These are phyloP conservation scores for Bursaphelenchus okinawaensis DNA, from an alignment of 2,888 invertebrate species.

Conservation along the genomic window DNA sequence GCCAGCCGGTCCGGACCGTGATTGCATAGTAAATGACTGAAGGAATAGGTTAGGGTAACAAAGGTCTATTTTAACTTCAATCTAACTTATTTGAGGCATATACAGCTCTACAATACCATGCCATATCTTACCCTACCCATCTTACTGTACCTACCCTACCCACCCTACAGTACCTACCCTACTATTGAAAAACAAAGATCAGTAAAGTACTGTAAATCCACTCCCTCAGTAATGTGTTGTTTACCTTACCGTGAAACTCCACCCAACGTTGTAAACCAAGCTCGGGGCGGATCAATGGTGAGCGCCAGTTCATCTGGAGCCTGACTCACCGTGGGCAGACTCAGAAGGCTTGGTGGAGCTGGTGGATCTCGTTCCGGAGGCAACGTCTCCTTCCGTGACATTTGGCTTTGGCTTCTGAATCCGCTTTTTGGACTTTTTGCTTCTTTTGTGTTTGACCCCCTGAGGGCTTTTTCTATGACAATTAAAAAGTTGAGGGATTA, in stretches of 20 bases:
- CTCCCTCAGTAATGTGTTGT: no score
- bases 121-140: no score
- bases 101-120: no score
- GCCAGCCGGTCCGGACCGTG: conserved; percentile 26
- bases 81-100: no score
- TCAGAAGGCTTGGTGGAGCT: not conserved
- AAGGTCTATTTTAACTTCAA: no score
- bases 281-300: conserved; percentile 23
- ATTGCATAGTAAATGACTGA: conserved; percentile 22
- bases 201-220: no score
- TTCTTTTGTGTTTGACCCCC: not conserved
- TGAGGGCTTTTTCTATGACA: not conserved
- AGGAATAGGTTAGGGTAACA: no score
- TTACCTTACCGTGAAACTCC: conserved; percentile 25
- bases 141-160: no score
- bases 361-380: conserved; percentile 17
- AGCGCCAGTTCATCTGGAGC: conserved; percentile 16
- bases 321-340: conserved; percentile 16
- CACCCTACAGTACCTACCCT: no score
- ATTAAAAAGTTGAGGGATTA: not conserved
- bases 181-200: no score
- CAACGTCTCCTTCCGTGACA: not conserved
- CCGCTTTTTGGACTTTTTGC: not conserved
- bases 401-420: no score
- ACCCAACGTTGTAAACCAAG: conserved; percentile 20